Percentiles rank a stretch among this genome's conserved stretches.
Conservation (phyloP, 2,113 vertebrate genomes). For the Equus quagga region DNA sequence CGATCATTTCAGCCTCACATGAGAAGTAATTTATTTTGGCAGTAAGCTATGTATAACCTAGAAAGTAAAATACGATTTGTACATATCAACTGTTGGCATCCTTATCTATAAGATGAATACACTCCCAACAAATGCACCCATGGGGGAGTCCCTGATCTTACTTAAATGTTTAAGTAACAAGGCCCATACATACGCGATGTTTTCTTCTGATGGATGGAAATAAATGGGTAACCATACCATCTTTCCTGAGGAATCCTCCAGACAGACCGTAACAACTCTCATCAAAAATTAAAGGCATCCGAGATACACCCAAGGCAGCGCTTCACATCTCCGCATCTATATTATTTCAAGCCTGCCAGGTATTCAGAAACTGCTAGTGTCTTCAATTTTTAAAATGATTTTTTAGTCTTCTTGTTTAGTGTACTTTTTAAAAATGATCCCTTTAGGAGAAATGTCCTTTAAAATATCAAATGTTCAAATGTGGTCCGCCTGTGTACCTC, state of each 20-base stretch:
- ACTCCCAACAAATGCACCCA: not conserved
- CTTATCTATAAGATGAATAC: not conserved
- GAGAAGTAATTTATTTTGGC: constrained; percentile 53
- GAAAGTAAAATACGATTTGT: constrained; percentile 34
- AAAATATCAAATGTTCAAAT: constrained; percentile 19
- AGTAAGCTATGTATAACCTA: not conserved
- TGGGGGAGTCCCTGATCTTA: not conserved
- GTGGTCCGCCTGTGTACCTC: not conserved
- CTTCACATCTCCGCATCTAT: not conserved
- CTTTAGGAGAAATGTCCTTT: constrained; percentile 33
- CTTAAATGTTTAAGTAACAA: constrained; percentile 70
- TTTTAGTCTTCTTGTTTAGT: constrained; percentile 21
- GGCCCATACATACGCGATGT: not conserved
- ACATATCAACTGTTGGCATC: not conserved
- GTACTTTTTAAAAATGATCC: not conserved
- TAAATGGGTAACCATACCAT: constrained; percentile 10
- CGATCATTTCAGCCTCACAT: constrained; percentile 23
- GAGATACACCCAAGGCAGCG: constrained; percentile 14
- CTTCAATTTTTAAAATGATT: constrained; percentile 50
- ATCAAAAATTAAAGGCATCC: constrained; percentile 74
- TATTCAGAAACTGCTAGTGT: constrained; percentile 51
- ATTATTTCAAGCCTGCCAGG: not conserved
- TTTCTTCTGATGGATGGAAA: constrained; percentile 47
- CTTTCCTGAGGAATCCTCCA: constrained; percentile 49
- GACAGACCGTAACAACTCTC: constrained; percentile 56